phyloP scores from a whole-genome alignment of 64 coral and sea anemone species.

The Orbicella faveolata region DNA sequence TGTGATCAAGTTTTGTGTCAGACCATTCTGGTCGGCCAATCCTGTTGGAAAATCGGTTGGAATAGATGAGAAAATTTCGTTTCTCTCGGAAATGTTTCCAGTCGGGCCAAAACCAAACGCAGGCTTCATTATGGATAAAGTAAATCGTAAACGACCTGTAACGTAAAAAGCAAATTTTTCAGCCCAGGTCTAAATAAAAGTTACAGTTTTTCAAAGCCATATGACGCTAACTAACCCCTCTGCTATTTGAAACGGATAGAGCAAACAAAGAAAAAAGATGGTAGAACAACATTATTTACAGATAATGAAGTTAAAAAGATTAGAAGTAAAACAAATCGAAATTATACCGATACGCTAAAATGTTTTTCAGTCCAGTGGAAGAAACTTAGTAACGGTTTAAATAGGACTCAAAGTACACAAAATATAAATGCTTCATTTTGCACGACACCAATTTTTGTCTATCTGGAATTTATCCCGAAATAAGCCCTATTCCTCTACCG shows the following conservation, averaged over 20 bases:
- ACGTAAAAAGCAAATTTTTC: not conserved
- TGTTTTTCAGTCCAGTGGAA: not conserved
- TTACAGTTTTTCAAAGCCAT: not conserved
- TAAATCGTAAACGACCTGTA: not conserved
- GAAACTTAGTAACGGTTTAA: not conserved
- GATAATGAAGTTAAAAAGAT: not conserved
- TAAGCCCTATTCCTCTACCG: not conserved
- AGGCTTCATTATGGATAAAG: no score
- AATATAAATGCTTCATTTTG: not conserved
- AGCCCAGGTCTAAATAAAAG: not conserved
- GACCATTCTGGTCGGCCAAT: no score
- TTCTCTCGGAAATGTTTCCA: no score
- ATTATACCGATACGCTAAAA: not conserved
- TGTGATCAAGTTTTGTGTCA: no score
- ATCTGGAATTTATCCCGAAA: not conserved
- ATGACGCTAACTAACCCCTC: not conserved
- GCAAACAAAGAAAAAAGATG: not conserved
- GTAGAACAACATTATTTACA: constrained; percentile 30
- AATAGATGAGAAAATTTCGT: no score
- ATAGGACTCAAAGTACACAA: constrained; percentile 1
- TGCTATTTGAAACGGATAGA: not conserved
- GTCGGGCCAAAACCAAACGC: no score
- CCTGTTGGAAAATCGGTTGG: no score
- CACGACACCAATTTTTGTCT: not conserved
- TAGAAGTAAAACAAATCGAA: not conserved